These are phyloP conservation scores for Acrocephalus kingi DNA, from an alignment of 2,113 vertebrate genomes.

Conservation along the genomic window DNA sequence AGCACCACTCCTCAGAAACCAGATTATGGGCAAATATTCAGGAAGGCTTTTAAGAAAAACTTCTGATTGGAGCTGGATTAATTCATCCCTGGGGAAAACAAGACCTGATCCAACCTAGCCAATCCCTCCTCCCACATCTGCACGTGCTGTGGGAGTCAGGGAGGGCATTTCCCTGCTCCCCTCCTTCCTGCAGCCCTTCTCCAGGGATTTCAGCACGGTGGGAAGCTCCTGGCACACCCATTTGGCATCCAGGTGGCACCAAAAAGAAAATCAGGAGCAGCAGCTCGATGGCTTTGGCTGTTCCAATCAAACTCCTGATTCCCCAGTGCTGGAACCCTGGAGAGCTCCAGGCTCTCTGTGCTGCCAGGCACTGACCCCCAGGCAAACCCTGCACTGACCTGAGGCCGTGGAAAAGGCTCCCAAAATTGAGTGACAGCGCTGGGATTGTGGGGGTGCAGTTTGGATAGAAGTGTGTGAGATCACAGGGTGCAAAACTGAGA, in stretches of 20 bases:
- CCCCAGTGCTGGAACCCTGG: neutral
- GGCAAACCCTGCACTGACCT: neutral
- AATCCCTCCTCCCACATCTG: neutral
- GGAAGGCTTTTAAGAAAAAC: neutral
- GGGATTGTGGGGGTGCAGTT: neutral
- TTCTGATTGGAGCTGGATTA: neutral
- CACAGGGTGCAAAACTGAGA: neutral
- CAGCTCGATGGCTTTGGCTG: neutral
- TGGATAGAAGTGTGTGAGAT: neutral
- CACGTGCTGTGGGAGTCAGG: neutral
- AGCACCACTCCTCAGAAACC: neutral
- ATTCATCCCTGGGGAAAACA: neutral
- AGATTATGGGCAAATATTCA: neutral
- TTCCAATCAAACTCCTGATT: neutral
- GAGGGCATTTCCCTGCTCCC: neutral
- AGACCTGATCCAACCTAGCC: neutral
- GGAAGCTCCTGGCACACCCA: neutral
- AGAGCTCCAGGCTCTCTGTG: neutral
- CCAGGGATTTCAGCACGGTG: rapidly evolving
- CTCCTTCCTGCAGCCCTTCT: neutral
- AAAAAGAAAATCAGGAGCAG: neutral
- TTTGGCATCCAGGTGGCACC: neutral
- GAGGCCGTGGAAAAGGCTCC: neutral
- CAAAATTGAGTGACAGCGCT: neutral
- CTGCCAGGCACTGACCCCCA: neutral